Conservation (phyloP, 2,113 vertebrate genomes). For the Speoplatyrhinus poulsoni region DNA sequence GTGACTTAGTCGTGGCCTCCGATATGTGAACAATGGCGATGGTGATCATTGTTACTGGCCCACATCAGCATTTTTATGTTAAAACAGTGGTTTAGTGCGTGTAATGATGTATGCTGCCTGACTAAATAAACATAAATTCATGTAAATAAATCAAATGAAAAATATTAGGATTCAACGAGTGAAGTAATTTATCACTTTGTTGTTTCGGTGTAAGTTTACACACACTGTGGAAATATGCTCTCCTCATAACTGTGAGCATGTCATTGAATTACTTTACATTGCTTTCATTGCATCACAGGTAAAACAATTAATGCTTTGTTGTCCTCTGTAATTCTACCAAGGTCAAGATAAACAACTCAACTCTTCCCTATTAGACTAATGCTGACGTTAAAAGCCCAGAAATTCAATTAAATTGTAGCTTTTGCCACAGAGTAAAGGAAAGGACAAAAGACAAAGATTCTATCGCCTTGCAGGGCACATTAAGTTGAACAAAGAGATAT, state of each 20-base stretch:
- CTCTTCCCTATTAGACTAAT: conserved; percentile 72
- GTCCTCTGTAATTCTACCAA: conserved; percentile 68
- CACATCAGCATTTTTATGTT: conserved; percentile 17
- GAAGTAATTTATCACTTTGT: background rate
- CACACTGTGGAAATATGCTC: too few relatives aligned
- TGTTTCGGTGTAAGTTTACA: conserved; percentile 28
- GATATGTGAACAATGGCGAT: conserved; percentile 5
- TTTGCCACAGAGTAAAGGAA: conserved; percentile 71
- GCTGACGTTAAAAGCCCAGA: conserved; percentile 79
- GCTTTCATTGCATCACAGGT: too few relatives aligned
- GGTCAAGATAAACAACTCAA: conserved; percentile 78
- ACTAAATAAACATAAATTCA: too few relatives aligned
- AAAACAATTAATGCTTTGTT: conserved; percentile 1
- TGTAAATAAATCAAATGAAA: too few relatives aligned
- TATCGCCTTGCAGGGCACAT: conserved; percentile 57
- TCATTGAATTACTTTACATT: too few relatives aligned
- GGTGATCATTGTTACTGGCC: conserved; percentile 20
- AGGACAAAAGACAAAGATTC: conserved; percentile 59
- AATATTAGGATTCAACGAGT: too few relatives aligned
- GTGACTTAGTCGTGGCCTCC: conserved; percentile 19
- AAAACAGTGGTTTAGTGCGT: conserved; percentile 21
- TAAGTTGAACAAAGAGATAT: conserved; percentile 67
- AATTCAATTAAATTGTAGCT: conserved; percentile 80
- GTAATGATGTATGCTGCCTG: conserved; percentile 3
- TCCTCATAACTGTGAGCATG: too few relatives aligned